Evolutionary conservation across 2,113 vertebrate species (phyloP).

Genomic region (Tragulus kanchil): DNA sequence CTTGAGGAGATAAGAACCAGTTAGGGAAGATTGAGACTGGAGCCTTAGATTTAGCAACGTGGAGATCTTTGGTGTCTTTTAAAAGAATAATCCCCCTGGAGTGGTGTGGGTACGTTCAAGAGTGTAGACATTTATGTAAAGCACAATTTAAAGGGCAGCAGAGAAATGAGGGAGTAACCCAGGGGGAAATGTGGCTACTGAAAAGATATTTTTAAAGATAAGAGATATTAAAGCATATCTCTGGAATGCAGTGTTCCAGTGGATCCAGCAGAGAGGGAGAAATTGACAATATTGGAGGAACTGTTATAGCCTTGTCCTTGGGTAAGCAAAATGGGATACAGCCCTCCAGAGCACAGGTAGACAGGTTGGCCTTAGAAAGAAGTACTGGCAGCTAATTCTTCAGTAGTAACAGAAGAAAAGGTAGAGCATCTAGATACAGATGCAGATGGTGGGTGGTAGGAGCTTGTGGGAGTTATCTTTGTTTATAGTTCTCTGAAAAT

Average conservation of each 20-base stretch:
- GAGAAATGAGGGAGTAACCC: background rate
- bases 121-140: background rate
- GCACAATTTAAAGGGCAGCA: background rate
- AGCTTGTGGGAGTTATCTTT: conserved; percentile 18
- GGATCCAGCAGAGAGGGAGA: background rate
- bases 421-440: background rate
- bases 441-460: background rate
- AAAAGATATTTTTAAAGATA: background rate
- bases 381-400: background rate
- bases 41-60: conserved; percentile 15
- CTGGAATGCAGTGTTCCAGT: background rate
- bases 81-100: background rate
- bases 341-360: background rate
- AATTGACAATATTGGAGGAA: background rate
- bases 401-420: background rate
- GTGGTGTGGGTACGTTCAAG: background rate
- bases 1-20: background rate
- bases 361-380: background rate
- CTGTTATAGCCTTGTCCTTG: background rate
- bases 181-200: background rate
- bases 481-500: conserved; percentile 51
- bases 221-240: background rate
- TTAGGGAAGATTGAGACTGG: background rate
- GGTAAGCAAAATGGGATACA: background rate
- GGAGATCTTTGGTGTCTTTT: conserved; percentile 21